Percentiles rank a stretch among this genome's conserved stretches.
Conservation (phyloP, 2,797 vertebrate genomes). For the Pseudochromis fuscus region DNA sequence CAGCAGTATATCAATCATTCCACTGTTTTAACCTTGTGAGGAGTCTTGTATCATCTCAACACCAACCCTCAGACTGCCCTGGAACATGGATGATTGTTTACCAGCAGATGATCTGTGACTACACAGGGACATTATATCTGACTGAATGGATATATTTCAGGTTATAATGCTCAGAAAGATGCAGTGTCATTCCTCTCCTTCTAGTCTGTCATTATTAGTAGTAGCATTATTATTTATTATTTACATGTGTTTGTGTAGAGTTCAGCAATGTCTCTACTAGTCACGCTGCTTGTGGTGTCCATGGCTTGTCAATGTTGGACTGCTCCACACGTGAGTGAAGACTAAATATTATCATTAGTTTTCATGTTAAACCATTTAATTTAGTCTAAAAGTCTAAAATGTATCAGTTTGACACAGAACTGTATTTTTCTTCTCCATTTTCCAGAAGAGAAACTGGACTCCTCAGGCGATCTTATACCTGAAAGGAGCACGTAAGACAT, state of each 20-base stretch:
- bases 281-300: conserved; percentile 54
- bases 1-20: too few relatives aligned
- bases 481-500: conserved; percentile 75
- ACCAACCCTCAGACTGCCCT: too few relatives aligned
- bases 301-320: conserved; percentile 62
- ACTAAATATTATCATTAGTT: not conserved
- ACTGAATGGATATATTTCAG: too few relatives aligned
- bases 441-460: conserved; percentile 76
- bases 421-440: not conserved
- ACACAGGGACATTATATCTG: too few relatives aligned
- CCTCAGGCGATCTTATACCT: conserved; percentile 78
- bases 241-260: conserved; percentile 38
- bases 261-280: conserved; percentile 55
- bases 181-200: not conserved
- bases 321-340: conserved; percentile 55
- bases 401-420: not conserved
- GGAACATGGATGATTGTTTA: too few relatives aligned
- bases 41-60: too few relatives aligned
- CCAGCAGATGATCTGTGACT: too few relatives aligned
- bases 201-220: not conserved
- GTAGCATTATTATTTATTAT: not conserved
- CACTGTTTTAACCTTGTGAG: too few relatives aligned
- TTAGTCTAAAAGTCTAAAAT: not conserved
- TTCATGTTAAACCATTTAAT: not conserved
- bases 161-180: too few relatives aligned